Evolutionary conservation across 1,140 invertebrate species (phyloP).

Genomic region (Stegodyphus mimosarum): DNA sequence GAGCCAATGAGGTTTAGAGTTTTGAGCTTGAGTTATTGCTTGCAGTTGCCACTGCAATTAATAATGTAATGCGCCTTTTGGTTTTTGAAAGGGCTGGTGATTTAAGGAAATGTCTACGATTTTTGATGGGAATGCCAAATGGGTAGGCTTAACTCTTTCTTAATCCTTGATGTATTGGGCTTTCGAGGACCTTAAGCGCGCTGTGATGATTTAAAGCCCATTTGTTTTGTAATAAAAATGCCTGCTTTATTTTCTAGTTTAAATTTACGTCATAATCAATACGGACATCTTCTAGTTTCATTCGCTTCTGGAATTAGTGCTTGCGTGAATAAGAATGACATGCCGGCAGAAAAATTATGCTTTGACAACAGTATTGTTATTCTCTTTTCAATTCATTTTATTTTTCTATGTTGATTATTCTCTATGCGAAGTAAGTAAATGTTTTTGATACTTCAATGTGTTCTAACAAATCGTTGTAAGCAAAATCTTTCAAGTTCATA

Average conservation of each 20-base stretch:
- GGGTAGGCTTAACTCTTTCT: background rate
- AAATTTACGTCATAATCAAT: constrained; percentile 26
- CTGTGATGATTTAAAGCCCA: constrained; percentile 12
- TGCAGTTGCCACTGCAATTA: background rate
- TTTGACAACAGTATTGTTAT: no score
- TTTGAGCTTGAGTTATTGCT: no score
- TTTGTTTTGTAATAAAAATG: constrained; percentile 11
- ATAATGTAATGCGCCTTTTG: constrained; percentile 11
- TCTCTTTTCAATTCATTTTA: no score
- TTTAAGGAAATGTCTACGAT: constrained; percentile 1
- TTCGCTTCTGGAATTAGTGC: no score
- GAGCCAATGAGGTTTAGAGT: no score
- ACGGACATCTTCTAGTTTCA: background rate
- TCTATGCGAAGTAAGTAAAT: no score
- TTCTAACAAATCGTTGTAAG: no score
- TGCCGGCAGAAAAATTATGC: no score
- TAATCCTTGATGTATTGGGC: constrained; percentile 7
- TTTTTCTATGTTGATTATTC: no score
- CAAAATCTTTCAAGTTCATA: no score
- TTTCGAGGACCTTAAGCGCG: background rate
- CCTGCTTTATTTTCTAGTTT: constrained; percentile 1
- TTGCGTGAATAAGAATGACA: no score
- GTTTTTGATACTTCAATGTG: no score
- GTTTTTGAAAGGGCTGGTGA: constrained; percentile 10
- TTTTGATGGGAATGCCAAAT: constrained; percentile 22